Percentiles rank a stretch among this genome's conserved stretches.
Conservation (phyloP, 2,888 invertebrate genomes). For the Acanthosepion lycidas region DNA sequence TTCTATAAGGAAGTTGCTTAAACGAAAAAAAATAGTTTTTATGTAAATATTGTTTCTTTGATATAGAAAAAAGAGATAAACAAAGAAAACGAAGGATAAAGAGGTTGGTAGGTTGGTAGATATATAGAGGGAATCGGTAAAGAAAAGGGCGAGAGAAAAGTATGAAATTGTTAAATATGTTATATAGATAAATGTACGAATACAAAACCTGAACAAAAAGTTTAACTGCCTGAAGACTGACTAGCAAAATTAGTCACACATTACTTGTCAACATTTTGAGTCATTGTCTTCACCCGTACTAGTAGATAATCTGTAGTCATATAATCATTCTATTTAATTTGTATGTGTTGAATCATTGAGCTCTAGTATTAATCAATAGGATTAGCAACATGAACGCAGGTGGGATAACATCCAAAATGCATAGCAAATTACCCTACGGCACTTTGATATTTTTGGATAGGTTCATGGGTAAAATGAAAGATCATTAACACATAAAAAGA, state of each 20-base stretch:
- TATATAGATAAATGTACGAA: background rate
- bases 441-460: background rate
- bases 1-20: too few relatives aligned
- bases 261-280: background rate
- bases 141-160: background rate
- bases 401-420: background rate
- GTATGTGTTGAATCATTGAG: constrained; percentile 4
- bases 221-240: background rate
- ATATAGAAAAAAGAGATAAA: background rate
- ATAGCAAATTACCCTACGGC: background rate
- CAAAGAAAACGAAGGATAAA: background rate
- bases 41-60: too few relatives aligned
- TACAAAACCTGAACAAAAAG: background rate
- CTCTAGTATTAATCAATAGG: background rate
- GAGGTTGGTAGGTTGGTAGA: background rate
- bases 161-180: background rate
- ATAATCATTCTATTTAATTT: constrained; percentile 1
- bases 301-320: background rate
- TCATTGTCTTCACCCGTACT: background rate
- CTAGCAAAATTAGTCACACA: constrained; percentile 22
- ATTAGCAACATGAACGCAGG: background rate
- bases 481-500: background rate
- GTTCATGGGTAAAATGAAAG: background rate
- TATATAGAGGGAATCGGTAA: background rate
- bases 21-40: too few relatives aligned